Evolutionary conservation across 1,140 invertebrate genomes (phyloP), one percentile per base, ranked within the genome.

Genomic region (Coptotermes formosanus): DNA sequence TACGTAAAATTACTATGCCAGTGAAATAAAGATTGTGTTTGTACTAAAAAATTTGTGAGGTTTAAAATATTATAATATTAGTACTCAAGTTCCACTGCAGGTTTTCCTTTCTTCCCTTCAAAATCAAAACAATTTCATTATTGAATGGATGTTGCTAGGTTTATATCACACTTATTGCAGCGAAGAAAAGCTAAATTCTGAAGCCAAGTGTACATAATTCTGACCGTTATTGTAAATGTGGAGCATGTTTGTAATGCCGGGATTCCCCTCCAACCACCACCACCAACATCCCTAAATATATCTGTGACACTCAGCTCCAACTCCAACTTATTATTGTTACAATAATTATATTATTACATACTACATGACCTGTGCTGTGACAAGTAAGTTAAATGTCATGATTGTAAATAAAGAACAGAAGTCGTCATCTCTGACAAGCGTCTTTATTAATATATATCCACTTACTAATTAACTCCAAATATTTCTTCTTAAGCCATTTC

Each of bases 341-440:
- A 59, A 45, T 84, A 48, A 84, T 84, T 30, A 52, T 84, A 84
- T 52, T 84, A 84, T 84, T 84, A 59, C 83, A 55, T 83, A 82
- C 82, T 84, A 44, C 83, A 86, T 86, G 82, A 59, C 84, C 52
- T 86, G 86, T 86, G 86, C 86, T 86, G 86, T 86, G 86, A 86
- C 86, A 86, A 82, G 82, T 86, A 83, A 83, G 30, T 55, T 83
- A 59, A 83, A 86, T 86, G 86, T 84, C 86, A 83, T 86, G 45
- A 83, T 86, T 86, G 86, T 86, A 86, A 86, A 86, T 86, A 86
- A 86, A 86, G 52, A 82, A 86, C 83, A 69, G 75, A 85, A 59
- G 75, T 85, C 52, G 75, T 82, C 64, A 85, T 75, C 75, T 85
- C 43, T 84, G 45, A 84, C 14, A n/a, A 45, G 21, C 44, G 23